A percentile compares a stretch with the other conserved stretches of the same genome.
Conservation (phyloP, 2,888 invertebrate species). For the Ellobium chinense region DNA sequence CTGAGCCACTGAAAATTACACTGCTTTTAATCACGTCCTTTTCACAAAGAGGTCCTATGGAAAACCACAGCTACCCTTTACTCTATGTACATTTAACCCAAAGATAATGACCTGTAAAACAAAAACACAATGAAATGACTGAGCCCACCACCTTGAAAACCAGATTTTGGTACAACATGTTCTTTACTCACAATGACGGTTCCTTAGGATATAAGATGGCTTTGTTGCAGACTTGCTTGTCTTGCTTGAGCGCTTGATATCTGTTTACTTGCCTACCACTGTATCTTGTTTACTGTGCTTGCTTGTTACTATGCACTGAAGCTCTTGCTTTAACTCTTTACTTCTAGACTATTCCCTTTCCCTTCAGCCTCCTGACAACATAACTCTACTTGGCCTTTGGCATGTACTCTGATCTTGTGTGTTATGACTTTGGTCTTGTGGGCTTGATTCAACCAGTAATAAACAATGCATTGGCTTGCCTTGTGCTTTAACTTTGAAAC, state of each 20-base stretch:
- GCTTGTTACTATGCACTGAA: neutral
- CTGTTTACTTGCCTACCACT: slow-evolving; percentile 26
- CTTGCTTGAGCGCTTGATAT: slow-evolving; percentile 41
- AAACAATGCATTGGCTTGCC: slow-evolving; percentile 31
- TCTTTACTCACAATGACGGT: slow-evolving; percentile 32
- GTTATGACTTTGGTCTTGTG: slow-evolving; percentile 28
- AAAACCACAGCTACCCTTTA: too few relatives aligned
- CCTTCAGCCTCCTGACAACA: slow-evolving; percentile 33
- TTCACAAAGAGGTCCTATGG: too few relatives aligned
- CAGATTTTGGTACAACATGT: slow-evolving; percentile 4
- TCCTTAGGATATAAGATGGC: slow-evolving; percentile 36
- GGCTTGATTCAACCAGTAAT: slow-evolving; percentile 41
- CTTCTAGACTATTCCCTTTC: slow-evolving; percentile 14
- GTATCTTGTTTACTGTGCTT: slow-evolving; percentile 26
- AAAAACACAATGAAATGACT: too few relatives aligned
- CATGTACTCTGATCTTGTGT: slow-evolving; percentile 26
- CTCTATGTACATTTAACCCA: too few relatives aligned
- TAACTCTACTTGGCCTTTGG: slow-evolving; percentile 44
- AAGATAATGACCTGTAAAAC: too few relatives aligned
- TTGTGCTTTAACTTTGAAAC: slow-evolving; percentile 50
- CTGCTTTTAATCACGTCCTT: too few relatives aligned
- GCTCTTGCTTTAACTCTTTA: slow-evolving; percentile 37
- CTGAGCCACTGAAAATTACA: too few relatives aligned
- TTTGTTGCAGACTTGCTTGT: slow-evolving; percentile 40
- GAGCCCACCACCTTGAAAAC: slow-evolving; percentile 20